Conservation (phyloP, 2,888 invertebrate genomes). For the Tipula confusa region DNA sequence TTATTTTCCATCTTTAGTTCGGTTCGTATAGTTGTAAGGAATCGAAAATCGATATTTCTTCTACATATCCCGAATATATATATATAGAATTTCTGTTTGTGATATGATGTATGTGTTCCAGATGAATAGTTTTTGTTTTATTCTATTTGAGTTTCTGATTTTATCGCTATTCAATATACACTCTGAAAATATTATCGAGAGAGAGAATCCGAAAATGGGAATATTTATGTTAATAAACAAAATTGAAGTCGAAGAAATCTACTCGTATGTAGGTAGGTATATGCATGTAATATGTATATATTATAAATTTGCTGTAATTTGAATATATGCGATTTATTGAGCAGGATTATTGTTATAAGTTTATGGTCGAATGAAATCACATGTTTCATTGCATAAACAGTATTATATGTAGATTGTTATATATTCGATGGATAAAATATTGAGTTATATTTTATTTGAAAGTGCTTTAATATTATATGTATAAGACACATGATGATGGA, state of each 20-base stretch:
- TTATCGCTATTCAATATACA: neutral
- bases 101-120: slow-evolving; percentile 20
- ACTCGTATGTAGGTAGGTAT: no score
- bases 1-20: neutral
- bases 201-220: no score
- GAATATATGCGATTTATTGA: slow-evolving; percentile 25
- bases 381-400: neutral
- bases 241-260: neutral
- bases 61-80: no score
- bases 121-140: slow-evolving; percentile 6
- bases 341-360: slow-evolving; percentile 12
- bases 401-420: neutral
- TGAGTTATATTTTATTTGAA: neutral
- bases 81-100: neutral
- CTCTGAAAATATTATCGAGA: no score
- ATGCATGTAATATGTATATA: no score
- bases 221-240: neutral
- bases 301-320: neutral
- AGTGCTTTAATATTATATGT: neutral
- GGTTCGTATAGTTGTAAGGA: neutral
- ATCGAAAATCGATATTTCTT: neutral
- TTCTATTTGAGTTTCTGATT: slow-evolving; percentile 15
- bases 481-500: neutral
- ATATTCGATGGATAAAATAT: neutral
- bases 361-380: slow-evolving; percentile 12